Conservation (phyloP, 1,140 invertebrate genomes). For the Macrostomum lignano region DNA sequence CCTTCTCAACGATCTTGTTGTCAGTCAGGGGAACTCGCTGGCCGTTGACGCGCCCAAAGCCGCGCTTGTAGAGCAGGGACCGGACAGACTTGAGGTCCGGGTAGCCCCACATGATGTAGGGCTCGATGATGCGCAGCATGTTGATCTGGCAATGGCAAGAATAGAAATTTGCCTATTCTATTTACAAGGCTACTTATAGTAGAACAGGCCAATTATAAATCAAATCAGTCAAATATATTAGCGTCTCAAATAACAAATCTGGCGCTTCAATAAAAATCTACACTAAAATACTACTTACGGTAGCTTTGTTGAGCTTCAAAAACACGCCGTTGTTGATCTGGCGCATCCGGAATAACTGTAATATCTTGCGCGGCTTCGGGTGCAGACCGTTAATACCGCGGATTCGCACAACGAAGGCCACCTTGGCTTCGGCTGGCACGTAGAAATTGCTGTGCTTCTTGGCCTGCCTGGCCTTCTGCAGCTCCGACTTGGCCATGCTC, state of each 20-base stretch:
- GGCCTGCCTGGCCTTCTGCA: background rate
- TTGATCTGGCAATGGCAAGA: too few relatives aligned
- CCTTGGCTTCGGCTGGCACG: slow-evolving; percentile 67
- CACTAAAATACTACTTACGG: too few relatives aligned
- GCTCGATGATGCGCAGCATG: slow-evolving; percentile 73
- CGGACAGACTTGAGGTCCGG: slow-evolving; percentile 82
- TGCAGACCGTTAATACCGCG: slow-evolving; percentile 32
- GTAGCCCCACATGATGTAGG: slow-evolving; percentile 87
- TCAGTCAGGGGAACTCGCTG: slow-evolving; percentile 66
- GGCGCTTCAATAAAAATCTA: too few relatives aligned
- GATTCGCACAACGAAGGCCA: slow-evolving; percentile 84
- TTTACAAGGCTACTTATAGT: too few relatives aligned
- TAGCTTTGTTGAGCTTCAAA: slow-evolving; percentile 45
- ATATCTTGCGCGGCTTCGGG: slow-evolving; percentile 66
- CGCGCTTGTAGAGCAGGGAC: slow-evolving; percentile 84
- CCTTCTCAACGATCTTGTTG: slow-evolving; percentile 67
- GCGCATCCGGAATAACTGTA: slow-evolving; percentile 66
- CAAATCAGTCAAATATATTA: too few relatives aligned
- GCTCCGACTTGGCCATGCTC: background rate
- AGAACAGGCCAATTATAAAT: too few relatives aligned
- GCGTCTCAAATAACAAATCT: too few relatives aligned
- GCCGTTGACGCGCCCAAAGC: slow-evolving; percentile 63
- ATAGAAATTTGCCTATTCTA: too few relatives aligned
- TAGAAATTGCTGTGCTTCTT: slow-evolving; percentile 44
- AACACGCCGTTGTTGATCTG: slow-evolving; percentile 97